Evolutionary conservation across 1,140 invertebrate genomes (phyloP).

Genomic region (Pentalonia nigronervosa): DNA sequence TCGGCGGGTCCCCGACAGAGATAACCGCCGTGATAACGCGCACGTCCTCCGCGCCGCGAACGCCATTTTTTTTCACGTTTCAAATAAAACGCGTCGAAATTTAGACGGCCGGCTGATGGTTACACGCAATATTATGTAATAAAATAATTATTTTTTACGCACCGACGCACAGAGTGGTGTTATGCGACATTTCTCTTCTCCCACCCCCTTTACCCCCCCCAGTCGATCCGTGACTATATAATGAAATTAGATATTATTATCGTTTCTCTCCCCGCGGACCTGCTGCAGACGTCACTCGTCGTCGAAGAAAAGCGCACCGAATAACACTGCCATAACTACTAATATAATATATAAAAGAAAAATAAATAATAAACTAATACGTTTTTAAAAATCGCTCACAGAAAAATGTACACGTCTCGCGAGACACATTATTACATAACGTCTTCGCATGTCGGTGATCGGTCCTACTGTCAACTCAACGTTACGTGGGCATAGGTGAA

Average conservation of each 20-base stretch:
- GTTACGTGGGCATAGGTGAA: too few relatives aligned
- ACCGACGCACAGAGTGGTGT: background rate
- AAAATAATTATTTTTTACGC: conserved; percentile 9
- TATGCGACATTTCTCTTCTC: background rate
- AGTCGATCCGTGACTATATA: background rate
- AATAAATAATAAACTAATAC: too few relatives aligned
- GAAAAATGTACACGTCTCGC: too few relatives aligned
- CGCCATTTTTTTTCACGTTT: conserved; percentile 33
- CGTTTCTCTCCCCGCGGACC: background rate
- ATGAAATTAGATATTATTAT: background rate
- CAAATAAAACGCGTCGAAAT: conserved; percentile 11
- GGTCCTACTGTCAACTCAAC: too few relatives aligned
- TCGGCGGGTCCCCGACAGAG: background rate
- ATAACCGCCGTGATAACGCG: background rate
- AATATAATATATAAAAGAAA: too few relatives aligned
- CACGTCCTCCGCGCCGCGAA: background rate
- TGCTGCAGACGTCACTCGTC: background rate
- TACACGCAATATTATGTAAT: background rate
- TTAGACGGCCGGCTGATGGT: background rate
- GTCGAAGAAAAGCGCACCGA: too few relatives aligned
- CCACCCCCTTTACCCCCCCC: too few relatives aligned
- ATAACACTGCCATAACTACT: too few relatives aligned
- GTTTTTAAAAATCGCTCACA: too few relatives aligned
- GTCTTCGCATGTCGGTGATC: too few relatives aligned
- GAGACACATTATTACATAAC: too few relatives aligned